Evolutionary conservation across 2,797 vertebrate species (phyloP).

Genomic region (Sandelia bainsii): DNA sequence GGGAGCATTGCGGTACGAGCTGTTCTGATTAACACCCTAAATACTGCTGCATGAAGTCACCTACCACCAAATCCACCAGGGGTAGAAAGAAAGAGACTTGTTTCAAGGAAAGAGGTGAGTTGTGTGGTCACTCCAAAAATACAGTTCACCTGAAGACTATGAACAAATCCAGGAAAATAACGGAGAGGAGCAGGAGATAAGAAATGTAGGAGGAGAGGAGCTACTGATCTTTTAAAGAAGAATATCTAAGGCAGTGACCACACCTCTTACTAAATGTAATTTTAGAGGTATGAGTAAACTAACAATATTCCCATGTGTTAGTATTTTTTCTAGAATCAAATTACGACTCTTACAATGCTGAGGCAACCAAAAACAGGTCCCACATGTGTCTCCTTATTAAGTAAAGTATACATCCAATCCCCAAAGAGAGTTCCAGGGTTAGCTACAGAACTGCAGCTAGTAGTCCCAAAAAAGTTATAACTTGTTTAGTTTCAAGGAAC

Average conservation of each 20-base stretch:
- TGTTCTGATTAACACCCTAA: constrained; percentile 49
- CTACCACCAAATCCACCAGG: constrained; percentile 10
- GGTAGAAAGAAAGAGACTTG: background rate
- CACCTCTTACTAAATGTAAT: background rate
- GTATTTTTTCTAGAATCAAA: background rate
- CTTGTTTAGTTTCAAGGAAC: too few relatives aligned
- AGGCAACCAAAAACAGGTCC: too few relatives aligned
- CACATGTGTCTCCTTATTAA: background rate
- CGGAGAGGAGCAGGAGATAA: constrained; percentile 9
- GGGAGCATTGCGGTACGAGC: constrained; percentile 16
- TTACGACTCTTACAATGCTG: too few relatives aligned
- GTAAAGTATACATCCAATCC: too few relatives aligned
- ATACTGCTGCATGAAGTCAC: constrained; percentile 45
- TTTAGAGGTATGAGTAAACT: background rate
- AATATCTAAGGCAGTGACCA: background rate
- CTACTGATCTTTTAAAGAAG: too few relatives aligned
- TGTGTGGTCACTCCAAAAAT: background rate
- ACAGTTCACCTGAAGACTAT: background rate
- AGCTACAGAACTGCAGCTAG: too few relatives aligned
- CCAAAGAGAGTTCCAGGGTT: too few relatives aligned
- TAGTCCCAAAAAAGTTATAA: too few relatives aligned
- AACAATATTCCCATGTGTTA: too few relatives aligned
- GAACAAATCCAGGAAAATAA: background rate
- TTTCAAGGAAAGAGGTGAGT: constrained; percentile 19
- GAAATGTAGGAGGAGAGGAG: background rate